phyloP scores from a whole-genome alignment of 2,797 vertebrate species.

The Hydrolagus colliei region DNA sequence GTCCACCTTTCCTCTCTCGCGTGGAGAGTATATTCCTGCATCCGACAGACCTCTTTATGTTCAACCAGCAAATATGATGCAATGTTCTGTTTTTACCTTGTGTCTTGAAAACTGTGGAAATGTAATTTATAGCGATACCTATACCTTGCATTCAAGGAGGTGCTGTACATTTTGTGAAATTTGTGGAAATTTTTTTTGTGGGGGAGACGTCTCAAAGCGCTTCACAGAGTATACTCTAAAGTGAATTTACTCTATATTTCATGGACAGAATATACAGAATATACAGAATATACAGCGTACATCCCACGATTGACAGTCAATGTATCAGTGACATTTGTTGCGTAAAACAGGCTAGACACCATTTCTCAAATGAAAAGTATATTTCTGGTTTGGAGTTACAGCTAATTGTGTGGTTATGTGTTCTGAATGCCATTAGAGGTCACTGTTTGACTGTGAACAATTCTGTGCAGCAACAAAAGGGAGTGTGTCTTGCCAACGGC shows the following conservation, averaged over 20 bases:
- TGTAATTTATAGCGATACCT: conserved; percentile 18
- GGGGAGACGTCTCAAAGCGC: too few relatives aligned
- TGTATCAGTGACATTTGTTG: too few relatives aligned
- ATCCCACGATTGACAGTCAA: too few relatives aligned
- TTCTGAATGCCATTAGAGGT: neutral
- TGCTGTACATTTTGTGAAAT: conserved; percentile 11
- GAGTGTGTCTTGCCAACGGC: neutral
- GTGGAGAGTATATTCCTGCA: neutral
- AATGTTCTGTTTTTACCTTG: neutral
- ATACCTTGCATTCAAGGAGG: neutral
- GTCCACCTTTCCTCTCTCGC: neutral
- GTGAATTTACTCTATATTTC: too few relatives aligned
- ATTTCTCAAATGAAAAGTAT: too few relatives aligned
- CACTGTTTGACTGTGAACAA: neutral
- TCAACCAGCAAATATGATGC: conserved; percentile 17
- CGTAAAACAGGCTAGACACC: too few relatives aligned
- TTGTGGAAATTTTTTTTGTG: neutral
- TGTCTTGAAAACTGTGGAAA: conserved; percentile 29
- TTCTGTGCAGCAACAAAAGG: neutral
- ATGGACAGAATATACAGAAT: too few relatives aligned
- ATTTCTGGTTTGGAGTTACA: neutral
- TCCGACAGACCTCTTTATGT: neutral
- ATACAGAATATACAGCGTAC: too few relatives aligned
- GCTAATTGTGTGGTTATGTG: neutral
- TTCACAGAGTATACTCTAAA: too few relatives aligned